Evolutionary conservation across 37 sponge, comb jelly and placozoan genomes (phyloP), one percentile per base, ranked within the genome.

Genomic region (Mnemiopsis leidyi): DNA sequence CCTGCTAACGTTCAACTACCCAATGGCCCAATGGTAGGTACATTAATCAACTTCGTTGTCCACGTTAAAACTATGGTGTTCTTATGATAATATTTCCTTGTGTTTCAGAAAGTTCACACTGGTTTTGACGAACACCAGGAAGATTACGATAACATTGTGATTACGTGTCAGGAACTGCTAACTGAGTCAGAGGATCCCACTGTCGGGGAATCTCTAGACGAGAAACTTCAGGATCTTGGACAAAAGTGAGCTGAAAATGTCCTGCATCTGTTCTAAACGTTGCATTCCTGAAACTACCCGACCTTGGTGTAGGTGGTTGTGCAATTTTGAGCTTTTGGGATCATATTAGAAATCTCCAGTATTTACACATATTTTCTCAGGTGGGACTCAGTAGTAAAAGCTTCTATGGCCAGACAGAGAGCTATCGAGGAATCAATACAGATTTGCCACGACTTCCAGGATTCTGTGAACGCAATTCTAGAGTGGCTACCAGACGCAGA

Each of bases 401-500:
- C 90, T 0, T 40, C 61, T 29, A 85, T 85, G 90, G 40, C 90
- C 18, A 38, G 90, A 85, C 90, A 85, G 48, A 28, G 90, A 40
- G 90, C 90, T 13, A 94, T 94, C 79, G 96, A 96, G 83, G 96
- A 92, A 3, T 76, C 95, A 28, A 93, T 85, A 28, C 90, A 85
- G 90, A 85, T 85, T 61, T 85, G 90, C 26, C 90, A 40, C 2
- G 90, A 85, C 61, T 85, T 85, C 31, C 96, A 97, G 93, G 94
- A 96, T 67, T 94, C 95, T 93, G 38, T 97, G 90, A 96, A 95
- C 69, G 92, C 93, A 7, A 94, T 96, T 30, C 69, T 83, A 48
- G 94, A 88, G 18, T 98, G 97, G 97, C 93, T 98, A 68, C 68
- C 68, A 0, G 97, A 93, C 25, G 98, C 98, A 0, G 95, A 96